phyloP scores from a whole-genome alignment of 2,888 invertebrate genomes.

The Rhabditophanes sp. region DNA sequence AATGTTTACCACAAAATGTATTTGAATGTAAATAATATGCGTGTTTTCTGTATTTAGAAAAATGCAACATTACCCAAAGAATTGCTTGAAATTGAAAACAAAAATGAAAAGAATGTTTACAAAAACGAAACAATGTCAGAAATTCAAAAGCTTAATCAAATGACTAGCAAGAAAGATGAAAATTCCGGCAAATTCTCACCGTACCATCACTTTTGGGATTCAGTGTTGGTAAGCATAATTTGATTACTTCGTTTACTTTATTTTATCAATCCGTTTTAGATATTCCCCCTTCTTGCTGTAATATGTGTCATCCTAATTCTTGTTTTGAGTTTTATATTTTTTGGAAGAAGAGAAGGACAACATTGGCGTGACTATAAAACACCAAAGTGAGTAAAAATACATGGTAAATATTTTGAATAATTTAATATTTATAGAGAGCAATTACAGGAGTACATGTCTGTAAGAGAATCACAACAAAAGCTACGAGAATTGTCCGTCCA shows the following conservation, averaged over 20 bases:
- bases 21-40: slow-evolving; percentile 3
- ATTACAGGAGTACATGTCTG: slow-evolving; percentile 36
- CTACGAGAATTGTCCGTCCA: slow-evolving; percentile 40
- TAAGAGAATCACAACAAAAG: slow-evolving; percentile 39
- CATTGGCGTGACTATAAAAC: slow-evolving; percentile 44
- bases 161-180: neutral
- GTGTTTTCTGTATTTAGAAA: slow-evolving; percentile 4
- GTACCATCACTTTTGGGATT: slow-evolving; percentile 53
- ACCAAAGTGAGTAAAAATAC: slow-evolving; percentile 23
- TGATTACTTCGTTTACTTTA: slow-evolving; percentile 11
- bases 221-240: slow-evolving; percentile 15
- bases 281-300: slow-evolving; percentile 26
- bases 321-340: slow-evolving; percentile 35
- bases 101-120: slow-evolving; percentile 2
- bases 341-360: slow-evolving; percentile 43
- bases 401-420: neutral
- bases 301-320: slow-evolving; percentile 32
- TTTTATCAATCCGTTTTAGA: slow-evolving; percentile 10
- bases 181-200: slow-evolving; percentile 36
- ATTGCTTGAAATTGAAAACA: slow-evolving; percentile 2
- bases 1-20: slow-evolving; percentile 3
- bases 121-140: slow-evolving; percentile 3
- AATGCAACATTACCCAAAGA: slow-evolving; percentile 8
- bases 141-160: neutral
- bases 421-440: slow-evolving; percentile 22